Evolutionary conservation across 2,888 invertebrate genomes (phyloP).

Genomic region (Leucoptera coffeella): DNA sequence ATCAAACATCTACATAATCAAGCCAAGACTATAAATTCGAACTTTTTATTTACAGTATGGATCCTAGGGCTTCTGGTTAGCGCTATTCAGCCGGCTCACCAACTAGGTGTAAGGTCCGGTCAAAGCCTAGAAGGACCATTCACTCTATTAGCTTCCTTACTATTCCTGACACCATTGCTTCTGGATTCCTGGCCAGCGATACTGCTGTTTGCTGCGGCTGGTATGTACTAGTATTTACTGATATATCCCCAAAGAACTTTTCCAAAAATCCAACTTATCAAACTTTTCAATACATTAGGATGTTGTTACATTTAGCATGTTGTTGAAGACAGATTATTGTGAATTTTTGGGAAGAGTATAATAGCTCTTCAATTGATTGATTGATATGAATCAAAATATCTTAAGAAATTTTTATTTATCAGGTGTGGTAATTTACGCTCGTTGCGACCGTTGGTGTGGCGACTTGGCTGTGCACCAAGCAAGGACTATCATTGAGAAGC

Average conservation of each 20-base stretch:
- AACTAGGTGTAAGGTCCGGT: constrained; percentile 20
- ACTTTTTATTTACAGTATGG: no score
- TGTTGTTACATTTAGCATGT: no score
- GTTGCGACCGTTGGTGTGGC: constrained; percentile 44
- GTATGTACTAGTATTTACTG: constrained; percentile 24
- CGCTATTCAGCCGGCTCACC: constrained; percentile 50
- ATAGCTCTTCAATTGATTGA: no score
- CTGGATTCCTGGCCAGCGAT: constrained; percentile 57
- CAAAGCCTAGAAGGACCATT: constrained; percentile 28
- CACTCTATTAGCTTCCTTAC: constrained; percentile 37
- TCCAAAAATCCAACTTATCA: no score
- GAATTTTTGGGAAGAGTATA: no score
- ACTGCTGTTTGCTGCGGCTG: constrained; percentile 54
- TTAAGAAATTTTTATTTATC: no score
- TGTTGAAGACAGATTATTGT: no score
- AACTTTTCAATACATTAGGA: no score
- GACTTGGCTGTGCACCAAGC: constrained; percentile 40
- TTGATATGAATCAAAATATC: no score
- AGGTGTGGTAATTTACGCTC: constrained; percentile 45
- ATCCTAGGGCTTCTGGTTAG: constrained; percentile 40
- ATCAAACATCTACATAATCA: no score
- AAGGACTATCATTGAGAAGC: constrained; percentile 22
- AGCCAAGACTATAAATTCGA: no score
- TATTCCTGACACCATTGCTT: constrained; percentile 51
- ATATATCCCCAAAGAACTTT: no score